Base-by-base conservation (phyloP, 2,888 invertebrate genomes). In the Glaucopsyche alexis region DNA sequence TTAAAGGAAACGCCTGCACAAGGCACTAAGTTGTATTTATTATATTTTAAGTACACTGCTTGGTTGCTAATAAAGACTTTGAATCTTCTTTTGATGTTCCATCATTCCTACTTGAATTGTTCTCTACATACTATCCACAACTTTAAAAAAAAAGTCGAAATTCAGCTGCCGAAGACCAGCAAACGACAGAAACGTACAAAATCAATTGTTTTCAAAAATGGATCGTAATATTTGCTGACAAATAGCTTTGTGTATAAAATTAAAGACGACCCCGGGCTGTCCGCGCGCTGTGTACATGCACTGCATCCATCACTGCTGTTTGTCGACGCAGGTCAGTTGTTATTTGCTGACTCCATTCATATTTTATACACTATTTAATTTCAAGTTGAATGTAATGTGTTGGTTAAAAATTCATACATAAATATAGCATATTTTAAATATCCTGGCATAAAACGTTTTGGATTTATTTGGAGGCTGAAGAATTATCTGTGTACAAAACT, bases 261-360 rank as follows among this genome's bases (percentile, higher is more conserved):
- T 84, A 86, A 89, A 88, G 86, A 85, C 77, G 79, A 83, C 86
- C 85, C 77, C 78, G 78, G 83, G 87, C 83, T 79, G 78, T 81
- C 79, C 80, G 76, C 79, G 77, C 76, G 84, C 85, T 87, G 85
- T 88, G 87, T 88, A 85, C 88, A 88, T 87, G 84, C 83, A 85
- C 80, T 81, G 77, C 84, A 85, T 88, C 83, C 84, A 86, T 88
- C 87, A 86, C 83, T 81, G 80, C 82, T 84, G 80, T 85, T 87
- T 86, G 85, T 83, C 83, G 83, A 83, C 82, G 81, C 81, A 77
- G 80, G 74, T 81, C 79, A 77, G 80, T 79, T 75, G 74, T 78
- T 78, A 76, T 77, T 78, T 75, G 70, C 73, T 73, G 66, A 75
- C 74, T 76, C 76, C 76, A 75, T 78, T 76, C 76, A 76, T 78